Percentiles rank a stretch among this genome's conserved stretches.
phyloP scores from a whole-genome alignment of 2,797 vertebrate species.

The Leuciscus waleckii region DNA sequence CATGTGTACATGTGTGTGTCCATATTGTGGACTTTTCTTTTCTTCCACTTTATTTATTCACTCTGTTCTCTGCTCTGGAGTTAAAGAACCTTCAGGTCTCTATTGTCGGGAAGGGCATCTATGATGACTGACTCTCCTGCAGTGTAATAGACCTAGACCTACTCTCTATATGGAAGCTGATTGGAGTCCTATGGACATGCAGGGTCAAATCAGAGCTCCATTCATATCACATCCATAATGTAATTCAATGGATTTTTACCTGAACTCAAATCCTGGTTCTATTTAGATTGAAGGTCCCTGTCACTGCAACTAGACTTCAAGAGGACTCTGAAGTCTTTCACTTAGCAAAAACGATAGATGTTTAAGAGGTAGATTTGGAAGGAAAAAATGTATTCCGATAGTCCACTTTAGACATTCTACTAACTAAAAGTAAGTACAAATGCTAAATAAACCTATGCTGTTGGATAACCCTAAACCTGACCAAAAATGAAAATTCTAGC shows the following conservation, averaged over 20 bases:
- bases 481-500: background rate
- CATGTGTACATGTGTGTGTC: constrained; percentile 15
- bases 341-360: background rate
- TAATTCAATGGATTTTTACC: constrained; percentile 16
- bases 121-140: constrained; percentile 35
- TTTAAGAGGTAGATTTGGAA: background rate
- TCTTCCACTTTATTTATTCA: background rate
- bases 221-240: constrained; percentile 58
- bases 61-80: background rate
- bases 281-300: constrained; percentile 23
- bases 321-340: background rate
- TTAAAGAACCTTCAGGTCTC: constrained; percentile 20
- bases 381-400: background rate
- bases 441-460: too few relatives aligned
- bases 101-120: constrained; percentile 13
- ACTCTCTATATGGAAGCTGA: constrained; percentile 60
- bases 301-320: constrained; percentile 7
- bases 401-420: background rate
- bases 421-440: too few relatives aligned
- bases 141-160: constrained; percentile 34
- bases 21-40: background rate
- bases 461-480: too few relatives aligned
- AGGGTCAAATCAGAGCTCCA: constrained; percentile 64
- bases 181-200: constrained; percentile 61
- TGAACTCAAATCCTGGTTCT: constrained; percentile 27